Conservation (phyloP, 2,888 invertebrate genomes). For the Phalera bucephala region DNA sequence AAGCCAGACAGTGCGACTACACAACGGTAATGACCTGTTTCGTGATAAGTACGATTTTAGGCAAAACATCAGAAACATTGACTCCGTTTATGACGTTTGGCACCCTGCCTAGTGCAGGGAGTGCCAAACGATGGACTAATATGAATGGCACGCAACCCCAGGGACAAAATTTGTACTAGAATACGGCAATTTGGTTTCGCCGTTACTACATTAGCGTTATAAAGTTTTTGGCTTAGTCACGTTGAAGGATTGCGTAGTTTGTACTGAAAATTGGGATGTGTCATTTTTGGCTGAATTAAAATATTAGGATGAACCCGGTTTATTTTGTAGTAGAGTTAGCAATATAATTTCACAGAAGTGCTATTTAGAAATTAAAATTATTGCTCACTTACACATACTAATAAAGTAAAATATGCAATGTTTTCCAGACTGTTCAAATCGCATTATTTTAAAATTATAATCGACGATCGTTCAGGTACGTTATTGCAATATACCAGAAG, state of each 20-base stretch:
- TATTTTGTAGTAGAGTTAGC: too few species aligned
- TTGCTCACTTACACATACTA: too few species aligned
- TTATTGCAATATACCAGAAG: too few species aligned
- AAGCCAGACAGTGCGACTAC: background rate
- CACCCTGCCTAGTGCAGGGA: constrained; percentile 41
- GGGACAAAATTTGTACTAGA: constrained; percentile 23
- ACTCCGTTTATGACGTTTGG: constrained; percentile 30
- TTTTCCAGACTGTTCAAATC: too few species aligned
- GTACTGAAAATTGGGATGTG: background rate
- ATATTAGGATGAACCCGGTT: too few species aligned
- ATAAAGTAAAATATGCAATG: too few species aligned
- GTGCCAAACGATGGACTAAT: constrained; percentile 48
- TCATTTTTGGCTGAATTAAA: background rate
- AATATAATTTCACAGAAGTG: too few species aligned
- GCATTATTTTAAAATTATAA: too few species aligned
- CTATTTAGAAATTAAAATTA: too few species aligned
- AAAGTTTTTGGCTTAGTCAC: background rate
- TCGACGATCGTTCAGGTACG: too few species aligned
- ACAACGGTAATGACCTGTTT: constrained; percentile 32
- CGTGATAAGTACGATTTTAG: constrained; percentile 36
- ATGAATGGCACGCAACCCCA: constrained; percentile 32
- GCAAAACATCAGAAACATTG: constrained; percentile 29
- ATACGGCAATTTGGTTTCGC: constrained; percentile 11
- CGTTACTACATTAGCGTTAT: constrained; percentile 2
- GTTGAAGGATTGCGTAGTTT: background rate